Evolutionary conservation across 2,797 vertebrate species (phyloP).

Genomic region (Hypotaenidia okinawae): DNA sequence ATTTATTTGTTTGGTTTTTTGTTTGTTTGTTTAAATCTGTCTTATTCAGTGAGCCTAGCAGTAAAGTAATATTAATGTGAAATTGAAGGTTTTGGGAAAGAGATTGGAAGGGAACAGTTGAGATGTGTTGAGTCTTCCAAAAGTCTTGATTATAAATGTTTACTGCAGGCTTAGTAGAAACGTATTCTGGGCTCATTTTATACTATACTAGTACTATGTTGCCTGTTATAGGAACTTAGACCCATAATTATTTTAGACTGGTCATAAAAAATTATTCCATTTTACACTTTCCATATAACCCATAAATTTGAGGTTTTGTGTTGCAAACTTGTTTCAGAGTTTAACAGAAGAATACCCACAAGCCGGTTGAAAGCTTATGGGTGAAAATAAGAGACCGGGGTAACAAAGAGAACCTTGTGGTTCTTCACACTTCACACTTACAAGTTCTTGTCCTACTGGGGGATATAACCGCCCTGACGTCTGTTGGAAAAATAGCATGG

Average conservation of each 20-base stretch:
- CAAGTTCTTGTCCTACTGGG: no score
- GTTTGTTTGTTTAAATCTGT: neutral
- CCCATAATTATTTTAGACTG: neutral
- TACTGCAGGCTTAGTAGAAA: neutral
- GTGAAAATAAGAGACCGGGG: no score
- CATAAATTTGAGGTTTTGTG: neutral
- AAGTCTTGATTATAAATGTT: neutral
- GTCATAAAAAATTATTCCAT: neutral
- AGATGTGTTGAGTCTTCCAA: neutral
- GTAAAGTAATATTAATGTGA: neutral
- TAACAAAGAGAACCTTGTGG: no score
- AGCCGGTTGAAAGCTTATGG: no score
- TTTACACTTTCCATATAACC: neutral
- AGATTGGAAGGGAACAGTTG: neutral
- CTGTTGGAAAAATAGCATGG: no score
- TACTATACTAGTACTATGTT: neutral
- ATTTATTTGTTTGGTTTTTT: no score
- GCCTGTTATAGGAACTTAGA: neutral
- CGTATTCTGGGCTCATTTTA: neutral
- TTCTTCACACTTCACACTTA: no score
- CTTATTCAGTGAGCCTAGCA: neutral
- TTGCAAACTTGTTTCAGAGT: neutral
- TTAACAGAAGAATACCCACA: neutral
- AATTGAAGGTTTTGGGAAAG: neutral
- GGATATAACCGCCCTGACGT: no score